phyloP scores from a whole-genome alignment of 2,888 invertebrate genomes.

The Caenorhabditis imperialis region DNA sequence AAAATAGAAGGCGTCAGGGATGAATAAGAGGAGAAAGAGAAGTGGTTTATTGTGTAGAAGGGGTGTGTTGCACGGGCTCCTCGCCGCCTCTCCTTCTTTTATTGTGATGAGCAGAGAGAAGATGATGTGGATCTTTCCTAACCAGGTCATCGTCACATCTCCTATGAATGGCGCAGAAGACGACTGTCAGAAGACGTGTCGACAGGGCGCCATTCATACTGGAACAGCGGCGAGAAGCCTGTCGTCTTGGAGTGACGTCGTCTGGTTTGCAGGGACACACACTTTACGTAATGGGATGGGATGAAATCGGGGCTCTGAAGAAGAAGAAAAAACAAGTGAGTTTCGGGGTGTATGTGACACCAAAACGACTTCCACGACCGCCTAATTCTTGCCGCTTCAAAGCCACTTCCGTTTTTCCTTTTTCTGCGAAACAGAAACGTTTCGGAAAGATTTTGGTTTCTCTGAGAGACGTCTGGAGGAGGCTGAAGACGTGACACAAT shows the following conservation, averaged over 20 bases:
- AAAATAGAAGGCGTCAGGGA: constrained; percentile 7
- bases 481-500: too few species aligned
- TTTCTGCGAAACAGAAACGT: too few species aligned
- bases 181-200: too few species aligned
- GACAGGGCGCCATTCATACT: constrained; percentile 35
- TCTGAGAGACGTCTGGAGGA: too few species aligned
- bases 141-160: constrained; percentile 18
- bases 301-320: constrained; percentile 10
- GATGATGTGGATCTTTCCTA: not conserved
- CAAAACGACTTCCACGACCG: constrained; percentile 26
- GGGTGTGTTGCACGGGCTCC: not conserved
- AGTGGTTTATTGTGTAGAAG: constrained; percentile 16
- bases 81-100: constrained; percentile 9
- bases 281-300: constrained; percentile 43
- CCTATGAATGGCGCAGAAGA: constrained; percentile 52
- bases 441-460: too few species aligned
- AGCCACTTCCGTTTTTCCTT: constrained; percentile 34
- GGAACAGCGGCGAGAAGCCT: constrained; percentile 28
- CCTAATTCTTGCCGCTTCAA: constrained; percentile 55
- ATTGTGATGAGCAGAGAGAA: not conserved
- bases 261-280: constrained; percentile 18
- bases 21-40: constrained; percentile 2
- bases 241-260: too few species aligned
- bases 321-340: constrained; percentile 30
- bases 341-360: constrained; percentile 28